Conservation (phyloP, 2,113 vertebrate genomes). For the Otis tarda region DNA sequence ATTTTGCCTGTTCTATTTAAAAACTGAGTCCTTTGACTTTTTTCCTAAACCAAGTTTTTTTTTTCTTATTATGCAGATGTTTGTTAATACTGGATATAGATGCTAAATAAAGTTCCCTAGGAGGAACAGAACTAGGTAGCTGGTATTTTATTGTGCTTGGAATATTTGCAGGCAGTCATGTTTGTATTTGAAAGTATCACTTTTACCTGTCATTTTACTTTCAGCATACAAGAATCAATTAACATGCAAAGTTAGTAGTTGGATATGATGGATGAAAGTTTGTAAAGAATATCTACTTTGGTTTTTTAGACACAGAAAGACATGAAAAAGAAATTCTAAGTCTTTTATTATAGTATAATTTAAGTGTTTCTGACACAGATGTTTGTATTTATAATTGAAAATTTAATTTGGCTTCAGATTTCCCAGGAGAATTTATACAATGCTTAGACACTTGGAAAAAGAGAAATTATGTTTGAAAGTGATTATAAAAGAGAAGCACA, state of each 20-base stretch:
- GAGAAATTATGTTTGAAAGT: constrained; percentile 23
- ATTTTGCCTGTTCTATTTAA: background rate
- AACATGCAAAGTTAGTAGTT: background rate
- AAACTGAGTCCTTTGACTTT: background rate
- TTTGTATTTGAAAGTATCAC: background rate
- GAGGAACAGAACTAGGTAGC: background rate
- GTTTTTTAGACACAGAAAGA: background rate
- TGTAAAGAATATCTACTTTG: background rate
- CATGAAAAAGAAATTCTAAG: background rate
- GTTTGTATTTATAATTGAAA: constrained; percentile 72
- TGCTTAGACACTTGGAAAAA: constrained; percentile 24
- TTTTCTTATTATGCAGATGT: background rate
- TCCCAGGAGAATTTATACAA: constrained; percentile 23
- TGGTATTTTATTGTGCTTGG: background rate
- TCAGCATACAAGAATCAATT: background rate
- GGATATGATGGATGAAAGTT: background rate
- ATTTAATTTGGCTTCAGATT: constrained; percentile 63
- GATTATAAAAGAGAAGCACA: constrained; percentile 38
- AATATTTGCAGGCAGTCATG: background rate
- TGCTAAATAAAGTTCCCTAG: background rate
- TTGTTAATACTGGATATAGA: background rate
- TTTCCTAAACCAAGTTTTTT: background rate
- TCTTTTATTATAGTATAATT: constrained; percentile 21
- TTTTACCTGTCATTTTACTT: background rate
- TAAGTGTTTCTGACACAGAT: constrained; percentile 48